phyloP scores from a whole-genome alignment of 2,797 vertebrate genomes.

The Brachymystax lenok region DNA sequence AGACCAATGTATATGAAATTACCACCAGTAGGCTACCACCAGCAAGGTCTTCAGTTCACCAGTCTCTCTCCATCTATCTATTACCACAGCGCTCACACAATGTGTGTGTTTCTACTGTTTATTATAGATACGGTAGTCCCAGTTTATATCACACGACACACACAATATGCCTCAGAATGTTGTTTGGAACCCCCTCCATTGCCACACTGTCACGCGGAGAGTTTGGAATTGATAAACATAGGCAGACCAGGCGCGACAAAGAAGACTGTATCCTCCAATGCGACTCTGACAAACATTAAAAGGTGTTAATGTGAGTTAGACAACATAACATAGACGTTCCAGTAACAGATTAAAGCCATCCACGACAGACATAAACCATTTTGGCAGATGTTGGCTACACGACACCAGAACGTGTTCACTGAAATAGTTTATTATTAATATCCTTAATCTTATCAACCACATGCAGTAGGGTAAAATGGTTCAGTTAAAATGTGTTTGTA shows the following conservation, averaged over 20 bases:
- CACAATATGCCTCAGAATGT: conserved; percentile 39
- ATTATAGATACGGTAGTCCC: not conserved
- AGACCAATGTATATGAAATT: not conserved
- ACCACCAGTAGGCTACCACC: not conserved
- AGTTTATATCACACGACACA: conserved; percentile 19
- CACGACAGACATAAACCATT: not conserved
- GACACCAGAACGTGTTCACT: conserved; percentile 35
- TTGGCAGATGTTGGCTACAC: conserved; percentile 25
- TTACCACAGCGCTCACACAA: not conserved
- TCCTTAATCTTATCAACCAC: conserved; percentile 15
- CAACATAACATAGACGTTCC: not conserved
- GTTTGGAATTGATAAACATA: conserved; percentile 59
- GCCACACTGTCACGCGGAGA: conserved; percentile 43
- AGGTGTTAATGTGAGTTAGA: too few species aligned
- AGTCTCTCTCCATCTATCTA: not conserved
- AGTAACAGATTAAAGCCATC: not conserved
- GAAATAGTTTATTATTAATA: conserved; percentile 35
- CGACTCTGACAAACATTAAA: conserved; percentile 10
- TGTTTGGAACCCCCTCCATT: conserved; percentile 24
- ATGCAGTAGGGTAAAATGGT: not conserved
- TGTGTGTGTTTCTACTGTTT: not conserved
- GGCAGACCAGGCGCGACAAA: conserved; percentile 36
- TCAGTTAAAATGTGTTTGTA: conserved; percentile 1
- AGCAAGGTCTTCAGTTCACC: too few species aligned
- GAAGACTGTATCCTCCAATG: conserved; percentile 26